Evolutionary conservation across 64 coral and sea anemone species (phyloP).

Genomic region (Pocillopora damicornis): DNA sequence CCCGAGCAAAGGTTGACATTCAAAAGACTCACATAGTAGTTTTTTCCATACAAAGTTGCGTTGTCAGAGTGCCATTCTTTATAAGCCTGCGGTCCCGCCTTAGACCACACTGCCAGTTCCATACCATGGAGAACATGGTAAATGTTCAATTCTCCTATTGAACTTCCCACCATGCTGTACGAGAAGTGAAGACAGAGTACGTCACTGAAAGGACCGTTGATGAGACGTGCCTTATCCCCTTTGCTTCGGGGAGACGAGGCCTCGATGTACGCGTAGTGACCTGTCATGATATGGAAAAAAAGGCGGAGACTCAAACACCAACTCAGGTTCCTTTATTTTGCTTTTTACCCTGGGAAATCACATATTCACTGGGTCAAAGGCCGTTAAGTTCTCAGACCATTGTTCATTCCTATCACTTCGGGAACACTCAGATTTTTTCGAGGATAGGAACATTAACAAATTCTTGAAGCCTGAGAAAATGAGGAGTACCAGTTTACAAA

Average conservation of each 20-base stretch:
- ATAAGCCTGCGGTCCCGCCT: background rate
- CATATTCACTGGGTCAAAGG: too few species aligned
- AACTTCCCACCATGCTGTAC: slow-evolving; percentile 7
- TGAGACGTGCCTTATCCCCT: slow-evolving; percentile 43
- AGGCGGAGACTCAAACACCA: too few species aligned
- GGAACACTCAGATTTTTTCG: too few species aligned
- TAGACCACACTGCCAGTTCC: background rate
- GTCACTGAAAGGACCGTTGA: slow-evolving; percentile 36
- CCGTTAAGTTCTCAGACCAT: too few species aligned
- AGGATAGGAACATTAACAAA: too few species aligned
- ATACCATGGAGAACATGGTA: background rate
- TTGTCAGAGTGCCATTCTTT: slow-evolving; percentile 15
- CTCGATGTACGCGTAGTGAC: slow-evolving; percentile 68
- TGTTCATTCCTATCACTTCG: too few species aligned
- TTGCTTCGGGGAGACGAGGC: slow-evolving; percentile 41
- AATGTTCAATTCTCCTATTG: background rate
- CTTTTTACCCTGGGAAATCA: too few species aligned
- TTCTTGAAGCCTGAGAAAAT: too few species aligned
- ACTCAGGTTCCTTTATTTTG: too few species aligned
- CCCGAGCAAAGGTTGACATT: background rate
- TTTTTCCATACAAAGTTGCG: slow-evolving; percentile 14
- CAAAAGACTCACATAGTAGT: slow-evolving; percentile 13
- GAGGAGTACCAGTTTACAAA: too few species aligned
- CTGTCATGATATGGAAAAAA: slow-evolving; percentile 7
- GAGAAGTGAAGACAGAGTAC: slow-evolving; percentile 54